These are phyloP conservation scores for Hyla sarda DNA, from an alignment of 2,113 vertebrate species.

Conservation along the genomic window DNA sequence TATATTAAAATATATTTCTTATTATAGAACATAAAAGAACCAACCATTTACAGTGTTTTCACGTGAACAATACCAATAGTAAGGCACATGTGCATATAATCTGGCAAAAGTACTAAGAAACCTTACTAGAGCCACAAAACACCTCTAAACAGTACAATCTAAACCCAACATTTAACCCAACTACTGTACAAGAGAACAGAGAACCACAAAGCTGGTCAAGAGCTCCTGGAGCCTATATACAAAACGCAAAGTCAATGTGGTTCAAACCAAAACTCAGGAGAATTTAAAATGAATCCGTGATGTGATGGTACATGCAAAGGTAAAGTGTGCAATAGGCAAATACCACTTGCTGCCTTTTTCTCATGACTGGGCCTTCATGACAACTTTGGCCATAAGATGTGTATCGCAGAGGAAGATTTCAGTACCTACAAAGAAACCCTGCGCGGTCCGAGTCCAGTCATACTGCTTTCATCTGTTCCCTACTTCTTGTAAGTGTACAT, in stretches of 20 bases:
- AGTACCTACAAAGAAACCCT: too few relatives aligned
- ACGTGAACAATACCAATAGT: slow-evolving; percentile 20
- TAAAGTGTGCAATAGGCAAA: not conserved
- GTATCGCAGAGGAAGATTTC: too few relatives aligned
- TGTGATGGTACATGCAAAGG: not conserved
- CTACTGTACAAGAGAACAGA: not conserved
- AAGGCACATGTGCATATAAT: slow-evolving; percentile 39
- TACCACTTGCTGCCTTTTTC: too few relatives aligned
- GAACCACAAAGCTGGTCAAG: not conserved
- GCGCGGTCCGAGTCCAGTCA: too few relatives aligned
- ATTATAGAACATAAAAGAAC: not conserved
- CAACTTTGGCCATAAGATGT: too few relatives aligned
- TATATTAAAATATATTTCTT: slow-evolving; percentile 11
- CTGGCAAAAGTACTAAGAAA: not conserved
- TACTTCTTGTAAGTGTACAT: too few relatives aligned
- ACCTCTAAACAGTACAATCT: not conserved
- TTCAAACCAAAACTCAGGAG: not conserved
- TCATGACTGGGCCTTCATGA: too few relatives aligned
- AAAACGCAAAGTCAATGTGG: not conserved
- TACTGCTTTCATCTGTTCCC: too few relatives aligned
- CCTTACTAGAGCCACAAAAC: not conserved
- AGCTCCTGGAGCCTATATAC: not conserved
- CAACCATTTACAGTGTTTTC: not conserved
- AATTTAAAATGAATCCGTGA: not conserved
- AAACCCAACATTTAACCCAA: not conserved